Percentiles rank a stretch among this genome's conserved stretches.
Conservation (phyloP, 2,113 vertebrate species). For the Oostethus manadensis region DNA sequence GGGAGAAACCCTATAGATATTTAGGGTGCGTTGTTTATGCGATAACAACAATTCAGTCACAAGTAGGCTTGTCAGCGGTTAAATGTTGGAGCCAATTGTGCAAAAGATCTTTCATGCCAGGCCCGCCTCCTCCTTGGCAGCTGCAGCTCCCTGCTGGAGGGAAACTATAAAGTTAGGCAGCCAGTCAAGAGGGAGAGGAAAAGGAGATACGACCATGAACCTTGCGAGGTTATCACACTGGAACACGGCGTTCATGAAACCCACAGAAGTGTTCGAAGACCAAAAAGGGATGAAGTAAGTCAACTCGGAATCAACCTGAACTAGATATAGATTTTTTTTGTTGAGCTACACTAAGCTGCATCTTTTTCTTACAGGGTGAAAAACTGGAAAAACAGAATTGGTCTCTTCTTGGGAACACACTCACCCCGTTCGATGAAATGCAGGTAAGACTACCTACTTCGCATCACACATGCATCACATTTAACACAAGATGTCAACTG, state of each 20-base stretch:
- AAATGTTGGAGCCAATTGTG: slow-evolving; percentile 43
- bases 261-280: slow-evolving; percentile 28
- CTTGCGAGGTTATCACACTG: neutral
- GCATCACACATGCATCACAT: neutral
- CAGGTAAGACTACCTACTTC: slow-evolving; percentile 36
- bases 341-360: too few species aligned
- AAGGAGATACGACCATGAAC: slow-evolving; percentile 40
- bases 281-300: slow-evolving; percentile 51
- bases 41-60: slow-evolving; percentile 31
- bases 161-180: slow-evolving; percentile 54
- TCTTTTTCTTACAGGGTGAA: slow-evolving; percentile 41
- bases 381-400: slow-evolving; percentile 60
- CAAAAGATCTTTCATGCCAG: slow-evolving; percentile 9
- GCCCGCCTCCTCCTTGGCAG: slow-evolving; percentile 10
- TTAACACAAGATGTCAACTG: neutral
- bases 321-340: too few species aligned
- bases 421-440: slow-evolving; percentile 25
- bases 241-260: slow-evolving; percentile 34
- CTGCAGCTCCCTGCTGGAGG: neutral
- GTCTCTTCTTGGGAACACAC: slow-evolving; percentile 50
- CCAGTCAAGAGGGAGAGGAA: slow-evolving; percentile 36
- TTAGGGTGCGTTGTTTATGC: slow-evolving; percentile 36
- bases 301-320: too few species aligned
- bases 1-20: too few species aligned
- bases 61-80: slow-evolving; percentile 26